Conservation (phyloP, 2,888 invertebrate genomes). For the Copidosoma aretas region DNA sequence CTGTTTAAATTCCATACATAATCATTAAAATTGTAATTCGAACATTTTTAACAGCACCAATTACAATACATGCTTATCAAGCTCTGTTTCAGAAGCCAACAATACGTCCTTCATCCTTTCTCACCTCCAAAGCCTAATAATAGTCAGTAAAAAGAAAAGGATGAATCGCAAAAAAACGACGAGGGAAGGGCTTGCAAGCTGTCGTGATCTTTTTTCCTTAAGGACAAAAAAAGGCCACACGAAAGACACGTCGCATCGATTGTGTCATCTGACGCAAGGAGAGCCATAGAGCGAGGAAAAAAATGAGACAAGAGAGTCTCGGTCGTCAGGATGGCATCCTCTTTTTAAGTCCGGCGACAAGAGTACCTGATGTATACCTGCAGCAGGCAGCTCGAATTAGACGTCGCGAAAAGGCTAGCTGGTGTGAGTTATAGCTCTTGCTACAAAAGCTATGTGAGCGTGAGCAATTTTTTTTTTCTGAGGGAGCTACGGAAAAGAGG, state of each 20-base stretch:
- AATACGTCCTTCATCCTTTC: conserved; percentile 9
- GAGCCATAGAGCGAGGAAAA: conserved; percentile 3
- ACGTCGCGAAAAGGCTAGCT: neutral
- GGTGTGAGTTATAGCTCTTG: neutral
- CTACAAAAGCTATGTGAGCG: too few species aligned
- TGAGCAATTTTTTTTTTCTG: too few species aligned
- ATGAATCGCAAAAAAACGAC: neutral
- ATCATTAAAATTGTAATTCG: too few species aligned
- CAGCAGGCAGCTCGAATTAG: neutral
- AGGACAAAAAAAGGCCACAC: conserved; percentile 8
- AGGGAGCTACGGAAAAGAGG: too few species aligned
- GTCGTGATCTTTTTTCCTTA: conserved; percentile 3
- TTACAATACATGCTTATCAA: neutral
- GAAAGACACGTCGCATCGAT: conserved; percentile 25
- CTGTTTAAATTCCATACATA: too few species aligned
- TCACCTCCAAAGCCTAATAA: conserved; percentile 15
- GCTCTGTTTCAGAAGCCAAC: neutral
- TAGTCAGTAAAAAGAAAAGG: conserved; percentile 3
- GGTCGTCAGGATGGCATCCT: neutral
- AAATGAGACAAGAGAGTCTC: neutral
- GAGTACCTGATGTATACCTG: neutral
- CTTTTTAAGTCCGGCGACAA: neutral
- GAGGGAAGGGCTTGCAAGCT: too few species aligned
- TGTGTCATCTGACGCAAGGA: conserved; percentile 5
- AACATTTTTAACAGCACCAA: neutral